These are phyloP conservation scores for Ramphastos sulfuratus DNA, from an alignment of 2,113 vertebrate species.

Conservation along the genomic window DNA sequence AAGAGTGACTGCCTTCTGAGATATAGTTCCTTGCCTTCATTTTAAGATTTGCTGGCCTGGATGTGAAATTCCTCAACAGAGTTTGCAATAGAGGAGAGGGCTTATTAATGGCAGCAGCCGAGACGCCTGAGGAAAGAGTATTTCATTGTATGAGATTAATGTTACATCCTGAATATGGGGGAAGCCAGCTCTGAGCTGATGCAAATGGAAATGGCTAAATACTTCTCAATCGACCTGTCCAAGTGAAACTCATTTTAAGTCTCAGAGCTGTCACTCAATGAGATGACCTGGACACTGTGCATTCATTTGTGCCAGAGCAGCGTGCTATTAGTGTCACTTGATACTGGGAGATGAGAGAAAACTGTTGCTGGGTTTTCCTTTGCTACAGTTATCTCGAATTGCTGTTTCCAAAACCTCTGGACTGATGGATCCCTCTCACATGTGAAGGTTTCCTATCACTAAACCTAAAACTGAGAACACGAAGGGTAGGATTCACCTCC, in stretches of 20 bases:
- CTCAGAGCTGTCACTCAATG: slow-evolving; percentile 6
- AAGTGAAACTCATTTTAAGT: not conserved
- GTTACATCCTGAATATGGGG: not conserved
- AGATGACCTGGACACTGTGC: not conserved
- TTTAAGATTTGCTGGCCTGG: slow-evolving; percentile 21
- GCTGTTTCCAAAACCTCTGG: not conserved
- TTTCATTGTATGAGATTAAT: not conserved
- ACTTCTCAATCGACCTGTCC: not conserved
- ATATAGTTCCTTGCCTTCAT: slow-evolving; percentile 24
- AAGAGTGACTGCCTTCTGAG: slow-evolving; percentile 18
- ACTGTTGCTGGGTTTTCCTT: not conserved
- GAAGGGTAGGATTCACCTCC: not conserved
- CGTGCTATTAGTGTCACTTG: slow-evolving; percentile 39
- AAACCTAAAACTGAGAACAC: not conserved
- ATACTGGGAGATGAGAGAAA: not conserved
- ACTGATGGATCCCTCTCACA: not conserved
- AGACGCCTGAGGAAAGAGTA: not conserved
- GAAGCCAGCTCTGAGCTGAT: not conserved
- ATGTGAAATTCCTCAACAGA: slow-evolving; percentile 10
- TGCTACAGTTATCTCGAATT: not conserved
- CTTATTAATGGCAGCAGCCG: not conserved
- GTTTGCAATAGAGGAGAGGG: not conserved
- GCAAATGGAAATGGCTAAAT: not conserved
- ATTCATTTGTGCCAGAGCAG: not conserved
- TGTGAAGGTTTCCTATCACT: not conserved